Evolutionary conservation across 2,888 invertebrate species (phyloP).

Genomic region (Diarsia dahlii): DNA sequence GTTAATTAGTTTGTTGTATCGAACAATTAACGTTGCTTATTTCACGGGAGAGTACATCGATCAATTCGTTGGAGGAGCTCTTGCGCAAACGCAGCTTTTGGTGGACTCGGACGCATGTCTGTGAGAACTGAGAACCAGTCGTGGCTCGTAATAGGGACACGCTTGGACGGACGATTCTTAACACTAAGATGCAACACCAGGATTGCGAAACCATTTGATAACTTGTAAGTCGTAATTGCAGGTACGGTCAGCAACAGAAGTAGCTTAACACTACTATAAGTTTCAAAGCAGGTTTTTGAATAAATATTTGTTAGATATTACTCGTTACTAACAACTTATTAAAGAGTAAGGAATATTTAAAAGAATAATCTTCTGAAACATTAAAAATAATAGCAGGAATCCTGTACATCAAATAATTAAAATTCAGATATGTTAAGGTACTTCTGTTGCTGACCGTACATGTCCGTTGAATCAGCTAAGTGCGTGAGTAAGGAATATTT

Average conservation of each 20-base stretch:
- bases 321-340: too few species aligned
- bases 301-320: too few species aligned
- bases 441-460: too few species aligned
- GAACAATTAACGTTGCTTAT: slow-evolving; percentile 80
- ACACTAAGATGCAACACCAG: slow-evolving; percentile 67
- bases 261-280: too few species aligned
- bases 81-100: slow-evolving; percentile 72
- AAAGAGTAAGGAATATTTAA: too few species aligned
- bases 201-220: slow-evolving; percentile 65
- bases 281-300: too few species aligned
- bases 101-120: slow-evolving; percentile 63
- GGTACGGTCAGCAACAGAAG: too few species aligned
- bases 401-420: too few species aligned
- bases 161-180: slow-evolving; percentile 66
- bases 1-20: slow-evolving; percentile 83
- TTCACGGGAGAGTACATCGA: slow-evolving; percentile 73
- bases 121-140: slow-evolving; percentile 66
- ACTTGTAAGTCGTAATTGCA: slow-evolving; percentile 30
- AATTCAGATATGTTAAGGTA: too few species aligned
- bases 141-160: slow-evolving; percentile 64
- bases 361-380: too few species aligned
- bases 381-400: too few species aligned
- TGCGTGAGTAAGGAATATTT: slow-evolving; percentile 35
- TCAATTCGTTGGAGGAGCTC: slow-evolving; percentile 68
- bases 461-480: slow-evolving; percentile 31